Base-by-base conservation (phyloP, 1,140 invertebrate species). In the Apis cerana region DNA sequence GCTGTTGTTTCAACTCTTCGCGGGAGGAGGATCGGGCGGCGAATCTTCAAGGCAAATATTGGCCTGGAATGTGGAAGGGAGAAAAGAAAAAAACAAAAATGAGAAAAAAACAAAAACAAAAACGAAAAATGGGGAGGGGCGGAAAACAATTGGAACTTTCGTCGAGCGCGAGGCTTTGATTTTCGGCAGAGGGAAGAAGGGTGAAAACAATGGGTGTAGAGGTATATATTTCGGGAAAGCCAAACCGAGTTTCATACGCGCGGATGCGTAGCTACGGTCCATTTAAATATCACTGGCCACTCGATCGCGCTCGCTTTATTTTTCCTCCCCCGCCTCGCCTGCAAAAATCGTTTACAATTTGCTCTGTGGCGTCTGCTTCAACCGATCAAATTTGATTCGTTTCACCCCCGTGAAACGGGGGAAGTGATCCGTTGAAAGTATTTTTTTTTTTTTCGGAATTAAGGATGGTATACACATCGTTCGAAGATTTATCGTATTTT, bases 161-260 rank as follows among this genome's bases (percentile, higher is more conserved):
- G 50, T 83, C 43, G 62, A 54, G 2, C 48, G 72, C 52, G 23
- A 50, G 61, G 43, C 52, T 88, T 74, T 70, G 62, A 67, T 84
- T 84, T 75, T 43, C 33, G 33, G 17, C 13, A n/a, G 2, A 2
- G 50, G 19, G 33, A 59, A 43, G 64, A 50, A 43, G 65, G 50
- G 48, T n/a, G 56, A 64, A 80, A 87, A 84, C 71, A 80, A 83
- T 23, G 54, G 23, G n/a, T 27, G 58, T 56, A 23, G 67, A 43
- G 27, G 65, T 33, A 77, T n/a, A 50, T 43, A 43, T 43, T 43
- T 27, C 23, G 65, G 69, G 50, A 62, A 83, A 84, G 71, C 56
- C 48, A 80, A 76, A 86, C 58, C 71, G 68, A 80, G 82, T 87
- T 87, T 87, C 85, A 84, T 87, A 43, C 85, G 85, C 75, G 62